These are phyloP conservation scores for Ctenopoma kingsleyae DNA, from an alignment of 2,797 vertebrate species.

Conservation along the genomic window DNA sequence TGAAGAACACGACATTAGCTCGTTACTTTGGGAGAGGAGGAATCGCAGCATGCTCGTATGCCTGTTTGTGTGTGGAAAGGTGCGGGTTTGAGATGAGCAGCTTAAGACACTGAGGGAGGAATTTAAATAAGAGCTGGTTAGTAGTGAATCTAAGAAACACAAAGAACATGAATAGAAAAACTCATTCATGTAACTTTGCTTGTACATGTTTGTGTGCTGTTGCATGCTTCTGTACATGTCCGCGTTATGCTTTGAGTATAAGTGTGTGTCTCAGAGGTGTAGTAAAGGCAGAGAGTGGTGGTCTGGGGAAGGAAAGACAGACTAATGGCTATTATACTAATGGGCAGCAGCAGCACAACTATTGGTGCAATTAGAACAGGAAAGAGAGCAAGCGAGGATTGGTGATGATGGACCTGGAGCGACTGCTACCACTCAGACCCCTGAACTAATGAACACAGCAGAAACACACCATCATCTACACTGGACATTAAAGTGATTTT, in stretches of 20 bases:
- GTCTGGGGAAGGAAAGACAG: constrained; percentile 58
- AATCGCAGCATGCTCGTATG: not conserved
- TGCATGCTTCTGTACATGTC: not conserved
- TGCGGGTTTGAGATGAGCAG: not conserved
- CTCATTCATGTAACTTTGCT: not conserved
- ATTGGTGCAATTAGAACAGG: constrained; percentile 81
- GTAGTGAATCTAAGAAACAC: not conserved
- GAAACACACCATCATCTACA: constrained; percentile 25
- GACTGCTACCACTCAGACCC: constrained; percentile 63
- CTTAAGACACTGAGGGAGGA: constrained; percentile 7
- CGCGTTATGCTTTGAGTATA: constrained; percentile 12
- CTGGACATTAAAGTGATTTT: constrained; percentile 22
- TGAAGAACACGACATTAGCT: constrained; percentile 17
- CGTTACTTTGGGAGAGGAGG: not conserved
- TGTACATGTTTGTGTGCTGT: not conserved
- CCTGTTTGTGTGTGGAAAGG: not conserved
- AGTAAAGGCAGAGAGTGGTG: constrained; percentile 79
- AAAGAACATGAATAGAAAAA: not conserved
- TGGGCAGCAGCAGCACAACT: constrained; percentile 69
- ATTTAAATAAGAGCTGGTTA: not conserved
- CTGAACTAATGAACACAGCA: constrained; percentile 47
- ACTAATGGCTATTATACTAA: constrained; percentile 85
- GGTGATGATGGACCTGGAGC: constrained; percentile 66
- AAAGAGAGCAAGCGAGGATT: constrained; percentile 70
- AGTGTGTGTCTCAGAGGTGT: constrained; percentile 80